A percentile compares a stretch with the other conserved stretches of the same genome.
Evolutionary conservation across 1,140 invertebrate genomes (phyloP).

Genomic region (Drosophila equinoxialis): DNA sequence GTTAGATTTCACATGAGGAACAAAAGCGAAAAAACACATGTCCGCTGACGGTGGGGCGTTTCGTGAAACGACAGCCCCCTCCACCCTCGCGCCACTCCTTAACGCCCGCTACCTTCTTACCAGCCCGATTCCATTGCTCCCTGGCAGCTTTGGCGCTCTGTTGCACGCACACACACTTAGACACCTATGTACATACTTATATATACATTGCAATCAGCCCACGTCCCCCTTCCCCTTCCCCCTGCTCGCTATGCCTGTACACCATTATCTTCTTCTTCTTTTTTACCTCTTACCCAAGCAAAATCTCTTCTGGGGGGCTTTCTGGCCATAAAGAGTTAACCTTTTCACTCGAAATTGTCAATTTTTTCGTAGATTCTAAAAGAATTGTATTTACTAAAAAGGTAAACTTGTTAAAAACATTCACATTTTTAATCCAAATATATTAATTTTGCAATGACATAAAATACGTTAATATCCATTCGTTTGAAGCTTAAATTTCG

Average conservation of each 20-base stretch:
- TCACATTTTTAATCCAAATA: no score
- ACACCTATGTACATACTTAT: conserved; percentile 20
- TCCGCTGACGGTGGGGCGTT: conserved; percentile 33
- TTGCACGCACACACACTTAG: conserved; percentile 63
- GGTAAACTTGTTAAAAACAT: no score
- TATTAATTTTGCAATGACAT: no score
- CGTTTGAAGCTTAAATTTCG: no score
- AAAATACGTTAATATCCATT: no score
- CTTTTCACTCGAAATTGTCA: not conserved
- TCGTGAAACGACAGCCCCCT: not conserved
- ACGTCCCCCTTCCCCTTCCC: not conserved
- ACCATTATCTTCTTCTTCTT: conserved; percentile 3
- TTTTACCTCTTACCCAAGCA: not conserved
- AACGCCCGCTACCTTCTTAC: no score
- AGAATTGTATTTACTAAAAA: not conserved
- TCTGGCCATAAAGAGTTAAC: not conserved
- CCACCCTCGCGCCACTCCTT: no score
- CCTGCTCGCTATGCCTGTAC: not conserved
- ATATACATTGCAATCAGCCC: conserved; percentile 20
- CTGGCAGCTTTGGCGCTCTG: conserved; percentile 62
- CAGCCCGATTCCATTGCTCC: not conserved
- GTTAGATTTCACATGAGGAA: conserved; percentile 42
- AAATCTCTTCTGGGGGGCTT: not conserved
- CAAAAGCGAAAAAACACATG: conserved; percentile 45
- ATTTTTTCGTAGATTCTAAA: not conserved